phyloP scores from a whole-genome alignment of 1,140 invertebrate species.

The Schlechtendalia chinensis region DNA sequence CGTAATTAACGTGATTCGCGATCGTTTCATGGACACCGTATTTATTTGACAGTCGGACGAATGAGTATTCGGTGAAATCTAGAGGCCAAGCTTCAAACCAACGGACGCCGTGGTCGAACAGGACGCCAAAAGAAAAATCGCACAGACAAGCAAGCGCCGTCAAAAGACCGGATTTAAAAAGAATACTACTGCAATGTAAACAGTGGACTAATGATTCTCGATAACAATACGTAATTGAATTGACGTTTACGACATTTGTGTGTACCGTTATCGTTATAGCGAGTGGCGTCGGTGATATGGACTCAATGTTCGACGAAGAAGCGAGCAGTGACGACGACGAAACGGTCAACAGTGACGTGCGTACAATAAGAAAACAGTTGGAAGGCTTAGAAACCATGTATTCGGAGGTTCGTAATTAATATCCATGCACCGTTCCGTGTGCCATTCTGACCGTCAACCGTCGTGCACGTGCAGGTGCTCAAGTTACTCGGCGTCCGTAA shows the following conservation, averaged over 20 bases:
- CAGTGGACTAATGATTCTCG: background rate
- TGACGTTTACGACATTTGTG: no score
- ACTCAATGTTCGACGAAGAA: slow-evolving; percentile 73
- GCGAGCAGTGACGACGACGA: slow-evolving; percentile 69
- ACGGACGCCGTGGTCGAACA: slow-evolving; percentile 14
- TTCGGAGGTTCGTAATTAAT: slow-evolving; percentile 61
- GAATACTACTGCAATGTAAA: slow-evolving; percentile 38
- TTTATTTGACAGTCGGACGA: background rate
- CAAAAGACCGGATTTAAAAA: slow-evolving; percentile 35
- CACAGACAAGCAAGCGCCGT: slow-evolving; percentile 12
- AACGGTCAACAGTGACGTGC: slow-evolving; percentile 63
- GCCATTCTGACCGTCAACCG: background rate
- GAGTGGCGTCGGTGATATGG: slow-evolving; percentile 67
- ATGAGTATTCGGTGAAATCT: slow-evolving; percentile 39
- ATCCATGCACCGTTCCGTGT: background rate
- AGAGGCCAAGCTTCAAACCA: slow-evolving; percentile 32
- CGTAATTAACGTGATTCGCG: background rate
- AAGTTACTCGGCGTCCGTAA: slow-evolving; percentile 74
- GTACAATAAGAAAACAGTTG: slow-evolving; percentile 75
- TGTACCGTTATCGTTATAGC: background rate
- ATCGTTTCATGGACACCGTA: background rate
- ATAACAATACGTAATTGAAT: background rate
- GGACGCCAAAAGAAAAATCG: slow-evolving; percentile 25
- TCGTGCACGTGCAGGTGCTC: slow-evolving; percentile 63
- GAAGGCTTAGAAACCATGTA: slow-evolving; percentile 88